Conservation (phyloP, 2,797 vertebrate genomes). For the Oreonectes daqikongensis region DNA sequence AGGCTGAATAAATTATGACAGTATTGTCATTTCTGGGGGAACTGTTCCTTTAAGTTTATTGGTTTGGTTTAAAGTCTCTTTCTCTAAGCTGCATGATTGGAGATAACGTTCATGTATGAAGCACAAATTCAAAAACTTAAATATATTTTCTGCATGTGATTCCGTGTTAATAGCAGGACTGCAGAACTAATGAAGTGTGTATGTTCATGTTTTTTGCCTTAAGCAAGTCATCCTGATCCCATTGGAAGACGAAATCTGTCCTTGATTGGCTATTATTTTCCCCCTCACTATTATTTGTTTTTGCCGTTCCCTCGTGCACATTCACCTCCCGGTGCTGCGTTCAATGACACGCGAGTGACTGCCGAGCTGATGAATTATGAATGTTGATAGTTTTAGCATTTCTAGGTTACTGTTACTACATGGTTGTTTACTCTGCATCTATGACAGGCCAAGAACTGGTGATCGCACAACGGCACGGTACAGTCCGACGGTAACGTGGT, state of each 20-base stretch:
- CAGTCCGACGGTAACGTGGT: conserved; percentile 24
- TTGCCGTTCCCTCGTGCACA: conserved; percentile 3
- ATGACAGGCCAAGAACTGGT: conserved; percentile 18
- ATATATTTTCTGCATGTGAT: too few species aligned
- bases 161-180: background rate
- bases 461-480: conserved; percentile 32
- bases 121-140: too few species aligned
- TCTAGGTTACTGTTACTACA: conserved; percentile 45
- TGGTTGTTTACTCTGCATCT: conserved; percentile 39
- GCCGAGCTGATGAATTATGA: conserved; percentile 37
- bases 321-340: conserved; percentile 22
- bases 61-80: background rate
- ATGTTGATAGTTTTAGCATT: conserved; percentile 30
- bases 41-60: too few species aligned
- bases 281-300: background rate
- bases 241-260: conserved; percentile 47
- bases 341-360: conserved; percentile 20
- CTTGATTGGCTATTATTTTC: conserved; percentile 28
- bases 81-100: background rate
- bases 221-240: conserved; percentile 1
- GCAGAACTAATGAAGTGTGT: background rate
- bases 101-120: background rate
- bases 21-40: too few species aligned
- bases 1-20: too few species aligned
- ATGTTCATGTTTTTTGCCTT: conserved; percentile 5